Conservation (phyloP, 2,888 invertebrate species). For the Acanthosepion esculentum region DNA sequence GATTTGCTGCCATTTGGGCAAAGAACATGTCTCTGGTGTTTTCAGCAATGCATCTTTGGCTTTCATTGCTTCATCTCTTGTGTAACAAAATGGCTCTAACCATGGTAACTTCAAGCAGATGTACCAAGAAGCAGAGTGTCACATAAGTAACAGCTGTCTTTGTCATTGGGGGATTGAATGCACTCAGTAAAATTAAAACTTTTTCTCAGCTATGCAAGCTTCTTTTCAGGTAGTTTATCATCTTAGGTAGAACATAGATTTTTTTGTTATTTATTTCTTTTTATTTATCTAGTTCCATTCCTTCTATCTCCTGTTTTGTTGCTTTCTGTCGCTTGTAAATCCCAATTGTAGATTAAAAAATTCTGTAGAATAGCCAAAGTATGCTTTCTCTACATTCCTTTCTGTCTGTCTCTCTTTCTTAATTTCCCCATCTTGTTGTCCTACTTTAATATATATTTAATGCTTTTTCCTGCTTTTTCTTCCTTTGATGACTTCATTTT, state of each 20-base stretch:
- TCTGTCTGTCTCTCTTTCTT: too few relatives aligned
- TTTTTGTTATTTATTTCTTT: neutral
- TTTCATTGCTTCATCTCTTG: neutral
- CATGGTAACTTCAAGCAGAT: neutral
- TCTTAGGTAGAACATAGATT: too few relatives aligned
- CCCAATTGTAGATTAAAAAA: neutral
- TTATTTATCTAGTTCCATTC: neutral
- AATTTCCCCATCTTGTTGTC: too few relatives aligned
- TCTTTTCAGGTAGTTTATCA: neutral
- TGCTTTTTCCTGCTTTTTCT: too few relatives aligned
- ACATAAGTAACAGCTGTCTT: neutral
- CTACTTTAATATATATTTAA: too few relatives aligned
- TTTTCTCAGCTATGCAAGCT: neutral
- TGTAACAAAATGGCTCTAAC: neutral
- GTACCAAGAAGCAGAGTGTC: neutral
- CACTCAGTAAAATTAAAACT: conserved; percentile 21
- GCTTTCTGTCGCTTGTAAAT: neutral
- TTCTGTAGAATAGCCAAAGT: neutral
- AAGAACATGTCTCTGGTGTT: neutral
- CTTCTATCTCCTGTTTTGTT: neutral
- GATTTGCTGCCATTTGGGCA: neutral
- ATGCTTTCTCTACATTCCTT: too few relatives aligned
- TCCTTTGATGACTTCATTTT: too few relatives aligned
- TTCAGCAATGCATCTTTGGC: neutral
- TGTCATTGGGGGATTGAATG: neutral